Evolutionary conservation across 2,797 vertebrate species (phyloP).

Genomic region (Parauchenoglanis punctatus): DNA sequence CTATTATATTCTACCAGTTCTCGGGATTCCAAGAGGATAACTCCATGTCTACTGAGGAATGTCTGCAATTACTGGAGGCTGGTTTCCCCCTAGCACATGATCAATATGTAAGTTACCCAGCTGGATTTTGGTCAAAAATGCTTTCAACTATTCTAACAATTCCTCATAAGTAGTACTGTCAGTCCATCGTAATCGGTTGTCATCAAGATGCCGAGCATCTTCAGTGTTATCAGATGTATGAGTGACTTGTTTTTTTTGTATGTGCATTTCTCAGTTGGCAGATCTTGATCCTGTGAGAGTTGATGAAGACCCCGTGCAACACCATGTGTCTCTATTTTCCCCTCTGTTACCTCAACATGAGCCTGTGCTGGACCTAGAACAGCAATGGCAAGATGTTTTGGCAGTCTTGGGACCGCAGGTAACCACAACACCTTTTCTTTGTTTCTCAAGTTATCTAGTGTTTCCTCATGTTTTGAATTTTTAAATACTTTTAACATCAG

Average conservation of each 20-base stretch:
- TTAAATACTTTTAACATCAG: background rate
- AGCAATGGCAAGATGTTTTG: slow-evolving; percentile 93
- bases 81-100: slow-evolving; percentile 79
- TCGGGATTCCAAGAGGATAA: slow-evolving; percentile 73
- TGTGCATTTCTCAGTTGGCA: slow-evolving; percentile 71
- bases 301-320: slow-evolving; percentile 62
- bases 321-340: slow-evolving; percentile 68
- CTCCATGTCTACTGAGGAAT: slow-evolving; percentile 83
- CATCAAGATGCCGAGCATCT: background rate
- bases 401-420: slow-evolving; percentile 93
- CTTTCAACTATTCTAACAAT: background rate
- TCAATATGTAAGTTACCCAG: slow-evolving; percentile 73
- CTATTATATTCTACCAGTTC: slow-evolving; percentile 62
- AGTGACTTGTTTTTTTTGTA: background rate
- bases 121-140: background rate
- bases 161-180: background rate
- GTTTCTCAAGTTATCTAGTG: background rate
- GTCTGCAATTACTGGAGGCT: slow-evolving; percentile 84
- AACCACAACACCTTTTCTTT: background rate
- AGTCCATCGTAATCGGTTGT: background rate
- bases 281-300: slow-evolving; percentile 70
- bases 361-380: slow-evolving; percentile 83
- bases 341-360: slow-evolving; percentile 73
- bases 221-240: background rate
- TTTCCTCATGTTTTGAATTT: slow-evolving; percentile 5